phyloP scores from a whole-genome alignment of 2,113 vertebrate genomes.

The Corapipo altera region DNA sequence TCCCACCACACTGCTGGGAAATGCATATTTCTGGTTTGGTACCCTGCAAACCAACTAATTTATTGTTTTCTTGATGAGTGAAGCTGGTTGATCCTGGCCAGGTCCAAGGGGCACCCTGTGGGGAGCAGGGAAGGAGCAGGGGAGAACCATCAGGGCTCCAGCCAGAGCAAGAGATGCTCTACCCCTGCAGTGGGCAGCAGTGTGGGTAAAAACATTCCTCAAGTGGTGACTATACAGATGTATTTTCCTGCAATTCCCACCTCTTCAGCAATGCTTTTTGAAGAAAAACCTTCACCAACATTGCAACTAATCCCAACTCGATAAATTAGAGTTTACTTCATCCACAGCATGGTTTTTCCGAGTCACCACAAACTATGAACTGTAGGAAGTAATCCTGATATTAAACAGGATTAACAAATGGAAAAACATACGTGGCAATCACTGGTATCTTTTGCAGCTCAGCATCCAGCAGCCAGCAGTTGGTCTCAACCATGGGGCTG shows the following conservation, averaged over 20 bases:
- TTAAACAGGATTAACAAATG: neutral
- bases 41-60: neutral
- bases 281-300: neutral
- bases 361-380: neutral
- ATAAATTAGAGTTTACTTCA: neutral
- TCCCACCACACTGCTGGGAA: neutral
- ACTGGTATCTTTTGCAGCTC: neutral
- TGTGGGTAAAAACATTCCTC: accelerated
- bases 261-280: neutral
- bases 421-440: accelerated
- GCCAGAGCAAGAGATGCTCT: too few relatives aligned
- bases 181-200: neutral
- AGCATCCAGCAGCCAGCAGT: accelerated
- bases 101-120: neutral
- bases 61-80: neutral
- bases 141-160: neutral
- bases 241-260: neutral
- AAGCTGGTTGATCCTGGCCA: neutral
- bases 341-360: neutral
- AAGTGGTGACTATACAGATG: neutral
- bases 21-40: neutral
- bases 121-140: neutral
- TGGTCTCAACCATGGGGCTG: neutral
- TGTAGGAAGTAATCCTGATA: neutral
- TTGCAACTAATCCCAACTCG: neutral